These are phyloP conservation scores for Anastrepha obliqua DNA, from an alignment of 1,140 invertebrate genomes.

Conservation along the genomic window DNA sequence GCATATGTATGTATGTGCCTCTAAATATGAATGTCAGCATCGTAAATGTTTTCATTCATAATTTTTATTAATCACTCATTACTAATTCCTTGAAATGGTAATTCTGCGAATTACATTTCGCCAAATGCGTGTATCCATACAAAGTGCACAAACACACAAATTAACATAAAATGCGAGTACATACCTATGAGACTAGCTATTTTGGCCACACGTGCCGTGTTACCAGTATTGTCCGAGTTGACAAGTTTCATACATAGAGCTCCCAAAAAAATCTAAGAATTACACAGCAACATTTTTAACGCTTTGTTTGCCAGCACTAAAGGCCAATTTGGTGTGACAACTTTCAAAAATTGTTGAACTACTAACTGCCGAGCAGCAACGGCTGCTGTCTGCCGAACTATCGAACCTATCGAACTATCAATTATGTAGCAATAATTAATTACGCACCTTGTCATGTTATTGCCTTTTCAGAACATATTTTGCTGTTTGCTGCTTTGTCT, in stretches of 20 bases:
- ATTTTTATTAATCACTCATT: slow-evolving; percentile 27
- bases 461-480: slow-evolving; percentile 13
- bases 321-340: slow-evolving; percentile 12
- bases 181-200: neutral
- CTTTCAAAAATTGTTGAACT: slow-evolving; percentile 31
- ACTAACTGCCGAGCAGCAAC: neutral
- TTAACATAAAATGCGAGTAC: neutral
- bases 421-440: slow-evolving; percentile 50
- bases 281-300: slow-evolving; percentile 6
- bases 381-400: neutral
- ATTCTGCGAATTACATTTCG: slow-evolving; percentile 6
- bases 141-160: neutral
- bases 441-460: slow-evolving; percentile 45
- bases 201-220: neutral
- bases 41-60: neutral
- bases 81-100: slow-evolving; percentile 10
- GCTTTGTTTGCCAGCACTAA: slow-evolving; percentile 2
- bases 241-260: neutral
- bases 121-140: neutral
- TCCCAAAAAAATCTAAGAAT: neutral
- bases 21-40: neutral
- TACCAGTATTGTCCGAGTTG: neutral
- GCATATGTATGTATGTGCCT: neutral
- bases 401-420: slow-evolving; percentile 51
- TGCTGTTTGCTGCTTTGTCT: slow-evolving; percentile 41